Conservation (phyloP, 2,113 vertebrate species). For the Eulemur macaco region DNA sequence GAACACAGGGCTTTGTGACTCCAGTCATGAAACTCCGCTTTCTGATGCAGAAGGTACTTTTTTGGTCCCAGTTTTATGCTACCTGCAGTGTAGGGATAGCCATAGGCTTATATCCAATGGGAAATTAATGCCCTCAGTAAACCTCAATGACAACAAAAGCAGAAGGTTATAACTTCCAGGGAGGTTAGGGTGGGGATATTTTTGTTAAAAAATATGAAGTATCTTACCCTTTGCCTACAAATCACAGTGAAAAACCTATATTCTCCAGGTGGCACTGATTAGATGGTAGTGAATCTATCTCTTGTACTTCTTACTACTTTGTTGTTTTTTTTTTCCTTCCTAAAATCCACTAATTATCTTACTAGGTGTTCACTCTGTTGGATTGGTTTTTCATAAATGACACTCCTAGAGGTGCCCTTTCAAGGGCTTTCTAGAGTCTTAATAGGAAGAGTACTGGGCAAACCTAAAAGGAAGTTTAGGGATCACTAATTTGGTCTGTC, state of each 20-base stretch:
- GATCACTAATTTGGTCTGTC: constrained; percentile 76
- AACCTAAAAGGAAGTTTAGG: constrained; percentile 73
- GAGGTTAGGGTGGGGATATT: constrained; percentile 50
- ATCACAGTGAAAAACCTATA: constrained; percentile 49
- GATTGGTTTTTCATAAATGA: constrained; percentile 73
- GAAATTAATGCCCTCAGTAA: constrained; percentile 70
- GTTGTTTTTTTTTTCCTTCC: constrained; percentile 45
- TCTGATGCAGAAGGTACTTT: not conserved
- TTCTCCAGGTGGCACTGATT: constrained; percentile 61
- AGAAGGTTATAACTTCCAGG: constrained; percentile 63
- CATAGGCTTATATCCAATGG: constrained; percentile 25
- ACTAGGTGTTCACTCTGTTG: constrained; percentile 66
- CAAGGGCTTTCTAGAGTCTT: constrained; percentile 76
- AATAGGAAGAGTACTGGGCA: constrained; percentile 75
- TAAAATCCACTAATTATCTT: constrained; percentile 80
- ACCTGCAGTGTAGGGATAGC: constrained; percentile 13
- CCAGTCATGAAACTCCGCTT: constrained; percentile 30
- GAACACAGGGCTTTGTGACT: constrained; percentile 41
- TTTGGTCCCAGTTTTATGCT: constrained; percentile 45
- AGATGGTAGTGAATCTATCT: constrained; percentile 44
- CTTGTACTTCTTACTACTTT: constrained; percentile 67
- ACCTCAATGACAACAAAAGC: constrained; percentile 62
- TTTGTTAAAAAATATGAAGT: constrained; percentile 76
- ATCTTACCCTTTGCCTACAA: constrained; percentile 71
- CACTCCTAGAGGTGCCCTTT: constrained; percentile 73